A percentile compares a stretch with the other conserved stretches of the same genome.
Evolutionary conservation across 2,113 vertebrate genomes (phyloP).

Genomic region (Pygoscelis adeliae): DNA sequence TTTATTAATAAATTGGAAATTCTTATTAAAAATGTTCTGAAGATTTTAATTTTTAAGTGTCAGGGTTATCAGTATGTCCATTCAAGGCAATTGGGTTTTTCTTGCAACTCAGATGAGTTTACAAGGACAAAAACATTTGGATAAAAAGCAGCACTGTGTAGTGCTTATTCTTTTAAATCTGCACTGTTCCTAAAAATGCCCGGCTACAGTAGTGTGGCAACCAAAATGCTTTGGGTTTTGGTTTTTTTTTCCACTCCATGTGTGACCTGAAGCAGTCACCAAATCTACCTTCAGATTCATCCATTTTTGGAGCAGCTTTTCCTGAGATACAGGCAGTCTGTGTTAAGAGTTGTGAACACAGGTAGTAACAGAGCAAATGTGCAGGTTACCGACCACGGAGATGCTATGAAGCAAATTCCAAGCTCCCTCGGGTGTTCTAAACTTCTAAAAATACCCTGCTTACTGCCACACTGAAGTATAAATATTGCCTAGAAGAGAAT

Average conservation of each 20-base stretch:
- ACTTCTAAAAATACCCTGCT: background rate
- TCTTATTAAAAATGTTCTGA: background rate
- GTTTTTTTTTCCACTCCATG: no score
- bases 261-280: background rate
- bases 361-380: background rate
- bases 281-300: background rate
- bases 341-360: background rate
- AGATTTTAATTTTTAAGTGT: background rate
- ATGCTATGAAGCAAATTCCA: background rate
- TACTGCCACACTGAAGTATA: background rate
- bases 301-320: background rate
- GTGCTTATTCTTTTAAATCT: background rate
- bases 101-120: background rate
- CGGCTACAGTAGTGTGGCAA: background rate
- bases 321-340: background rate
- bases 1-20: background rate
- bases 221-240: background rate
- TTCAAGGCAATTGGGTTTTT: background rate
- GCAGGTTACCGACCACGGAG: background rate
- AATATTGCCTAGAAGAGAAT: background rate
- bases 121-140: background rate
- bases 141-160: background rate
- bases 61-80: background rate
- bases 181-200: background rate
- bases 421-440: background rate